These are phyloP conservation scores for Saxidomus purpurata DNA, from an alignment of 1,140 invertebrate species.

Conservation along the genomic window DNA sequence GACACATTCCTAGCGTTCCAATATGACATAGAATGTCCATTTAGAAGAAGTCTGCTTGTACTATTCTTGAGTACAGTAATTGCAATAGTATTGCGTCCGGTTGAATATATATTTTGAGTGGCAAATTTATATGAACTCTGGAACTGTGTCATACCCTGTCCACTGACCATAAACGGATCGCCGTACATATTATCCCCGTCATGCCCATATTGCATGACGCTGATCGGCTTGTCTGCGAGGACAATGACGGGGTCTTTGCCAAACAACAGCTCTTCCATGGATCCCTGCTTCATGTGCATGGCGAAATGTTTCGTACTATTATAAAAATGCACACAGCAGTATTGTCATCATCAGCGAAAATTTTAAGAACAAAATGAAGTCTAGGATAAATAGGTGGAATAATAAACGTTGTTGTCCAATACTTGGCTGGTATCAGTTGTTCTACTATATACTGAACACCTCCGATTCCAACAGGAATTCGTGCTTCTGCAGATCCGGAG, in stretches of 20 bases:
- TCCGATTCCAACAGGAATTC: slow-evolving; percentile 6
- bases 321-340: neutral
- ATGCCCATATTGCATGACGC: slow-evolving; percentile 18
- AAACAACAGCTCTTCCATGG: neutral
- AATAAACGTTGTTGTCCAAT: neutral
- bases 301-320: neutral
- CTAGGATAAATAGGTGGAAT: neutral
- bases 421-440: neutral
- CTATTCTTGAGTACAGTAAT: neutral
- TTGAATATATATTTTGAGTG: neutral
- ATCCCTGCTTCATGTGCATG: neutral
- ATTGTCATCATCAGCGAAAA: neutral
- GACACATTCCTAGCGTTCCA: neutral
- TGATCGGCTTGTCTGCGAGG: neutral
- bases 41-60: neutral
- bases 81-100: neutral
- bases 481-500: neutral
- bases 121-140: neutral
- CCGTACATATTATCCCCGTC: neutral
- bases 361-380: neutral
- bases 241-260: neutral
- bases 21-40: neutral
- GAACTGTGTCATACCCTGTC: neutral
- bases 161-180: neutral
- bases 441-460: neutral